Conservation (phyloP, 2,113 vertebrate genomes). For the Passer montanus region DNA sequence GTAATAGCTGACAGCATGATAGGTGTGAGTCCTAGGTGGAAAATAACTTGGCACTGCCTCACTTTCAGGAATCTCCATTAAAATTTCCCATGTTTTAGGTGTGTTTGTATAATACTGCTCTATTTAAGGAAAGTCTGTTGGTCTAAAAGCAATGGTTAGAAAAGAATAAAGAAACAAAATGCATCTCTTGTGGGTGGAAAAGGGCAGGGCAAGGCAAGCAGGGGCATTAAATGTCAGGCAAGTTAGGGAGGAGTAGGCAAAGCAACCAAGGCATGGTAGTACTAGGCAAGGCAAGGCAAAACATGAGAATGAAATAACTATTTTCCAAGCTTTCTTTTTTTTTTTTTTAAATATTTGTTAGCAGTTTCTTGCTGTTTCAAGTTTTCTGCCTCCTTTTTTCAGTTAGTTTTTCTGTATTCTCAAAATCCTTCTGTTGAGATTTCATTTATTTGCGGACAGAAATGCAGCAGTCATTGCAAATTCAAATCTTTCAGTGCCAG, state of each 20-base stretch:
- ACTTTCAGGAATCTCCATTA: neutral
- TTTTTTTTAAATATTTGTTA: too few relatives aligned
- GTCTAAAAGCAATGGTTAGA: neutral
- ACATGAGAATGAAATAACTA: neutral
- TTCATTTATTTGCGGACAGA: slow-evolving; percentile 30
- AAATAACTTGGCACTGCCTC: neutral
- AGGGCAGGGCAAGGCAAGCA: neutral
- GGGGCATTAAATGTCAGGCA: neutral
- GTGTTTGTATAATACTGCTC: neutral
- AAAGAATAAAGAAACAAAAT: neutral
- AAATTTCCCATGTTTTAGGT: neutral
- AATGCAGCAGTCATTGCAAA: neutral
- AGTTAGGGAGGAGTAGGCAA: neutral
- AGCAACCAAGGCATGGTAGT: neutral
- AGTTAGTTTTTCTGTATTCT: slow-evolving; percentile 1
- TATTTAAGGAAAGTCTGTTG: neutral
- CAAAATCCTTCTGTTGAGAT: neutral
- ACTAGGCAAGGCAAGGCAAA: neutral
- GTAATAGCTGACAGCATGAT: neutral
- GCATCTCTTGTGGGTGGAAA: neutral
- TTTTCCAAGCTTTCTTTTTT: neutral
- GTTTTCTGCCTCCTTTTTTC: neutral
- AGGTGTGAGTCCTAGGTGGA: neutral
- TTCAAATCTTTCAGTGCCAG: neutral
- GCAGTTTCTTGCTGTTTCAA: neutral